Evolutionary conservation across 2,888 invertebrate species (phyloP).

Genomic region (Yponomeuta plumbellus): DNA sequence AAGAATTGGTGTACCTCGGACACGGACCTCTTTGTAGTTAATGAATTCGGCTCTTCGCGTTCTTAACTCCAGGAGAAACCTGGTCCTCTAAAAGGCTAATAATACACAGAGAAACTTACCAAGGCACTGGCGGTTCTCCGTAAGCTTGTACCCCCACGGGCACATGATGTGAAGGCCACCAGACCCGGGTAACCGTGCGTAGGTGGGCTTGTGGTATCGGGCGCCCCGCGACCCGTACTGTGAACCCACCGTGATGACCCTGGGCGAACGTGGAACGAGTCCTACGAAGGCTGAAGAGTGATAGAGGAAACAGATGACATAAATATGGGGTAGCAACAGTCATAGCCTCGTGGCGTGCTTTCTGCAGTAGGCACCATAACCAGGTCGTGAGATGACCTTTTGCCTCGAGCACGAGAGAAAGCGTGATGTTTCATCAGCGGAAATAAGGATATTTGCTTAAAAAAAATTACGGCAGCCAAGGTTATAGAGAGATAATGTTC

Average conservation of each 20-base stretch:
- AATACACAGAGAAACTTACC: slow-evolving; percentile 35
- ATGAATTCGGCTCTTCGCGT: no score
- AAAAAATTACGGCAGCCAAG: no score
- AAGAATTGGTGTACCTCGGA: no score
- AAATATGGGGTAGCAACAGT: background rate
- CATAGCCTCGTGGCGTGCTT: background rate
- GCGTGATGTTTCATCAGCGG: no score
- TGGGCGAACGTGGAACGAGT: slow-evolving; percentile 24
- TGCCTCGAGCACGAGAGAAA: no score
- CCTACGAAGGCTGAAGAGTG: background rate
- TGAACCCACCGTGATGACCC: slow-evolving; percentile 61
- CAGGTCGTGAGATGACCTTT: no score
- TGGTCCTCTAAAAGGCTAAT: no score
- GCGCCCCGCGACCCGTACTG: slow-evolving; percentile 61
- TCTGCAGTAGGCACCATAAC: no score
- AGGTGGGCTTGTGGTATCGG: slow-evolving; percentile 43
- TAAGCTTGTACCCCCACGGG: slow-evolving; percentile 87
- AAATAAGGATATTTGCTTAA: no score
- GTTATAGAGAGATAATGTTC: no score
- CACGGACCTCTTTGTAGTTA: no score
- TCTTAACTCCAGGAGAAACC: no score
- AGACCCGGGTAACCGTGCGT: slow-evolving; percentile 21
- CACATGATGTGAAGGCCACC: slow-evolving; percentile 68
- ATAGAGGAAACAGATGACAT: background rate
- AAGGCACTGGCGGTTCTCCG: slow-evolving; percentile 80